phyloP scores from a whole-genome alignment of 1,140 invertebrate genomes.

The Drosophila obscura region DNA sequence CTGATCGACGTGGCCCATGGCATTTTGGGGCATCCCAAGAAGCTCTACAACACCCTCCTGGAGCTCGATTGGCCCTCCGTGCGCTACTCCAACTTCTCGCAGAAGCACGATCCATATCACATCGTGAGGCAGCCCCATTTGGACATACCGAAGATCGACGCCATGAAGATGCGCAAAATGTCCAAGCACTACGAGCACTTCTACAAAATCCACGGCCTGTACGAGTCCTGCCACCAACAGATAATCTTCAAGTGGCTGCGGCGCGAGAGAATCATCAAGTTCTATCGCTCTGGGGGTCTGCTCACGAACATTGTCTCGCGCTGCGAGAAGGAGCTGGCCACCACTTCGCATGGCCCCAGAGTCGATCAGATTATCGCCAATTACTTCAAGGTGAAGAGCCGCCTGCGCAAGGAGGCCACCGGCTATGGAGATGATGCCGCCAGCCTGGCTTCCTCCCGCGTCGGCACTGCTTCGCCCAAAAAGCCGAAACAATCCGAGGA shows the following conservation, averaged over 20 bases:
- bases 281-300: constrained; percentile 63
- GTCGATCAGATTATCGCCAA: constrained; percentile 54
- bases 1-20: constrained; percentile 75
- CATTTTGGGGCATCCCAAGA: constrained; percentile 73
- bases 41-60: constrained; percentile 66
- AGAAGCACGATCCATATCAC: constrained; percentile 65
- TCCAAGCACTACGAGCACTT: constrained; percentile 55
- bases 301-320: constrained; percentile 50
- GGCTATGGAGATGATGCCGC: constrained; percentile 3
- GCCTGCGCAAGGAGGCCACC: constrained; percentile 42
- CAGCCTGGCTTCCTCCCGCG: constrained; percentile 6
- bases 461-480: not conserved
- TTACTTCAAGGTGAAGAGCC: constrained; percentile 54
- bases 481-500: not conserved
- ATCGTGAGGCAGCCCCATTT: constrained; percentile 65
- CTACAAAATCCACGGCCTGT: constrained; percentile 54
- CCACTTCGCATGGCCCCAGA: constrained; percentile 9
- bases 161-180: constrained; percentile 36
- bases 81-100: constrained; percentile 60
- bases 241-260: constrained; percentile 51
- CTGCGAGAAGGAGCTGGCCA: constrained; percentile 53
- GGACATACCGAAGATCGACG: constrained; percentile 57
- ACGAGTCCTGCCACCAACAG: constrained; percentile 34
- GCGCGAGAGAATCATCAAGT: constrained; percentile 61
- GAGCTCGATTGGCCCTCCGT: constrained; percentile 63